Conservation (phyloP, 1,140 invertebrate genomes). For the Trachymyrmex septentrionalis region DNA sequence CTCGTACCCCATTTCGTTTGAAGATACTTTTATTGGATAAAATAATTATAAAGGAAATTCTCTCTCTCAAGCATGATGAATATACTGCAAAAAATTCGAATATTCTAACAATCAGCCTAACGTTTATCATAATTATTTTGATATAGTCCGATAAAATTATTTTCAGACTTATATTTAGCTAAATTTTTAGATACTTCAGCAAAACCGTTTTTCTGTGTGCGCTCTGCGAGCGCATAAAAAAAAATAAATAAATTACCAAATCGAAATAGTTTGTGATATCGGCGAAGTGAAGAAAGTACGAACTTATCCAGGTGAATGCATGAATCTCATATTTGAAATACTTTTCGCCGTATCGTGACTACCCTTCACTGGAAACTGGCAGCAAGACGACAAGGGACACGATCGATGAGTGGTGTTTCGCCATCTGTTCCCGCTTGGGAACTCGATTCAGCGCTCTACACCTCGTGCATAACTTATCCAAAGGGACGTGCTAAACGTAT, state of each 20-base stretch:
- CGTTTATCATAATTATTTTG: too few species aligned
- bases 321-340: constrained; percentile 43
- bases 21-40: too few species aligned
- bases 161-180: too few species aligned
- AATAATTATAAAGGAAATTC: too few species aligned
- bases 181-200: too few species aligned
- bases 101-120: too few species aligned
- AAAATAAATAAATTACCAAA: constrained; percentile 13
- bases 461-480: constrained; percentile 68
- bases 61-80: too few species aligned
- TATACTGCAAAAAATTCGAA: too few species aligned
- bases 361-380: constrained; percentile 8
- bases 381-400: constrained; percentile 65
- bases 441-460: constrained; percentile 69
- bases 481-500: constrained; percentile 60
- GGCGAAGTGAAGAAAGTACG: background rate
- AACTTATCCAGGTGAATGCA: constrained; percentile 32
- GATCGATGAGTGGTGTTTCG: constrained; percentile 72
- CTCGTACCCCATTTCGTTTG: too few species aligned
- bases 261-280: background rate
- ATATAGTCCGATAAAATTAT: too few species aligned
- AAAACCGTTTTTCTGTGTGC: too few species aligned
- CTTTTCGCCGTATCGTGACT: constrained; percentile 41
- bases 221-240: background rate
- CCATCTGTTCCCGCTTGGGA: constrained; percentile 71